Conservation (phyloP, 2,113 vertebrate genomes). For the Microcebus tavaratra region DNA sequence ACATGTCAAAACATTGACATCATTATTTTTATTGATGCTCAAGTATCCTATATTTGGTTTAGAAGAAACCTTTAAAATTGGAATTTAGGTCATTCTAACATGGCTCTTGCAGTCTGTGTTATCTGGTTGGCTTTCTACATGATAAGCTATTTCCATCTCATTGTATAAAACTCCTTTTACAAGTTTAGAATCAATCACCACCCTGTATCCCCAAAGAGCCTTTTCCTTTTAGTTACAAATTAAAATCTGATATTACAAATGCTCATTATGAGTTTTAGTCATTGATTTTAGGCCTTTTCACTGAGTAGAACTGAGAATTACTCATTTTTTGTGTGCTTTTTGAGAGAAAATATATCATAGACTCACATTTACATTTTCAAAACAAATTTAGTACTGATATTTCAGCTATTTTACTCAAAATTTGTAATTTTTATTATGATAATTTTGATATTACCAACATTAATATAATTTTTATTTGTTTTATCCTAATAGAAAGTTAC, state of each 20-base stretch:
- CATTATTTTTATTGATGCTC: background rate
- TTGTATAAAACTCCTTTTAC: background rate
- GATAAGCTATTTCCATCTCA: background rate
- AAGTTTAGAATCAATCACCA: background rate
- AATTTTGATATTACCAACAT: background rate
- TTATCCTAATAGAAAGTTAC: background rate
- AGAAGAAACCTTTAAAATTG: background rate
- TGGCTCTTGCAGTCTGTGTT: background rate
- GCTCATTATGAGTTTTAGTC: background rate
- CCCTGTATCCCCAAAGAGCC: background rate
- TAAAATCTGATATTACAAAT: background rate
- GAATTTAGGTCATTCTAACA: background rate
- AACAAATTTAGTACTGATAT: background rate
- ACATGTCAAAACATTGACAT: background rate
- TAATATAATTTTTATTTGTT: background rate
- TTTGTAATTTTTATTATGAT: background rate
- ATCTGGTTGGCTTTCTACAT: background rate
- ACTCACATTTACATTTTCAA: background rate
- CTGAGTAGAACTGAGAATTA: background rate
- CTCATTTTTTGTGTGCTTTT: background rate
- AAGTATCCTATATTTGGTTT: background rate
- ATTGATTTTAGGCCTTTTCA: background rate
- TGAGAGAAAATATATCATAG: background rate
- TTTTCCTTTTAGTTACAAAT: background rate
- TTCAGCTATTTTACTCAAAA: background rate